Base-by-base conservation (phyloP, 2,888 invertebrate genomes). In the Hirudinaria manillensis region DNA sequence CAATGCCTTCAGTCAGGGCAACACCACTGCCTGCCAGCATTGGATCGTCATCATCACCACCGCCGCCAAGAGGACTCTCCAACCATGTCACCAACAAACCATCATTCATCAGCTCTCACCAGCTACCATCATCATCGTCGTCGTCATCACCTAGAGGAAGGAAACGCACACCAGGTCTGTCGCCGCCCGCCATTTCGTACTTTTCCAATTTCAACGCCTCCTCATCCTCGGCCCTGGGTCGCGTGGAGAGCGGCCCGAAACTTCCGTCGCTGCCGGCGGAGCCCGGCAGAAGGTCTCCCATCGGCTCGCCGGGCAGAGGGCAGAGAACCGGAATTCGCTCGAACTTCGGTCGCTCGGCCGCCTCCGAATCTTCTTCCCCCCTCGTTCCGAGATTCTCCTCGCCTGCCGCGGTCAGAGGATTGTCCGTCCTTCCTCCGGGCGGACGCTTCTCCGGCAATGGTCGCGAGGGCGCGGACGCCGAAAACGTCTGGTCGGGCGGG, bases 181-280 rank as follows among this genome's bases (percentile, higher is more conserved):
- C 36, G n/a, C 90, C 89, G 16, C 79, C 74, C n/a, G 81, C 80
- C 78, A 88, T 72, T 53, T 77, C 77, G 0, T 76, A 78, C 27
- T 76, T 77, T 16, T 78, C 78, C 19, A 78, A 66, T 82, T 81
- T 34, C 80, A 45, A 45, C 16, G 81, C 82, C 82, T 89, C 84
- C 78, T 87, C 84, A 81, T 82, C 70, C 82, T 79, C 76, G 80
- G 75, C 72, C 79, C 77, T 83, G 80, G 74, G 75, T 36, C 56
- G 53, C 16, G 74, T 36, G 13, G 66, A 36, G 24, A 81, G 77
- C 68, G 76, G 79, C 21, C 76, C 70, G 45, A 80, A 36, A 32
- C 68, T 68, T 24, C 68, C 68, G 32, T 16, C 32, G 36, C 36
- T 68, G 7, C 36, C 68, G 78, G 74, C 81, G 80, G 67, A 77